Percentiles rank a stretch among this genome's conserved stretches.
Evolutionary conservation across 1,140 invertebrate species (phyloP).

Genomic region (Ptiloglossa arizonensis): DNA sequence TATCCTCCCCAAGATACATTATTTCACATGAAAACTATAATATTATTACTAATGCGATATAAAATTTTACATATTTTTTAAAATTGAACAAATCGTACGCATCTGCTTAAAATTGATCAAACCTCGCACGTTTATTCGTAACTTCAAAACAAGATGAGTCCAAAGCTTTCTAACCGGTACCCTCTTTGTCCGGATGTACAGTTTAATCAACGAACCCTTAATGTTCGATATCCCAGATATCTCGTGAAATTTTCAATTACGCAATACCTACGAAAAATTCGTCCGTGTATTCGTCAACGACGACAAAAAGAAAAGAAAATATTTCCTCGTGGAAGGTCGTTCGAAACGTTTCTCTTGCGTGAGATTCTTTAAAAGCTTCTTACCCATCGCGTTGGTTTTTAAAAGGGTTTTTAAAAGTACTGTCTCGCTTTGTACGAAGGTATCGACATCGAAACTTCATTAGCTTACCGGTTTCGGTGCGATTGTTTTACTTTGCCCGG

Average conservation of each 20-base stretch:
- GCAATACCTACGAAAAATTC: neutral
- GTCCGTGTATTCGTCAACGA: neutral
- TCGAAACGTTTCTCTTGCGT: neutral
- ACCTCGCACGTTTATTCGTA: too few species aligned
- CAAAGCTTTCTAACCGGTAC: too few species aligned
- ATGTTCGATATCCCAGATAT: neutral
- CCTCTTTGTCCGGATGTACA: neutral
- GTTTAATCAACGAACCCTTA: neutral
- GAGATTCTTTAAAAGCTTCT: neutral
- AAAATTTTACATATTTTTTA: too few species aligned
- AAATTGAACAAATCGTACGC: too few species aligned
- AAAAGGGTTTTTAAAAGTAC: too few species aligned
- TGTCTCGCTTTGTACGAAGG: neutral
- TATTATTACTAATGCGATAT: too few species aligned
- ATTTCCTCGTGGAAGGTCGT: neutral
- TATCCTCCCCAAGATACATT: too few species aligned
- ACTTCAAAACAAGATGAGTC: too few species aligned
- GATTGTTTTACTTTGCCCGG: constrained; percentile 15
- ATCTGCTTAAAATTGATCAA: too few species aligned
- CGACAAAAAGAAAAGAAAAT: too few species aligned
- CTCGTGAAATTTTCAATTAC: neutral
- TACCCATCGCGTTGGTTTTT: neutral
- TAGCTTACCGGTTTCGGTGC: constrained; percentile 5
- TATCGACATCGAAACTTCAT: constrained; percentile 42
- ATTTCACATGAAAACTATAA: too few species aligned